A percentile compares a stretch with the other conserved stretches of the same genome.
Conservation (phyloP, 2,797 vertebrate species). For the Arrhamphus sclerolepis region DNA sequence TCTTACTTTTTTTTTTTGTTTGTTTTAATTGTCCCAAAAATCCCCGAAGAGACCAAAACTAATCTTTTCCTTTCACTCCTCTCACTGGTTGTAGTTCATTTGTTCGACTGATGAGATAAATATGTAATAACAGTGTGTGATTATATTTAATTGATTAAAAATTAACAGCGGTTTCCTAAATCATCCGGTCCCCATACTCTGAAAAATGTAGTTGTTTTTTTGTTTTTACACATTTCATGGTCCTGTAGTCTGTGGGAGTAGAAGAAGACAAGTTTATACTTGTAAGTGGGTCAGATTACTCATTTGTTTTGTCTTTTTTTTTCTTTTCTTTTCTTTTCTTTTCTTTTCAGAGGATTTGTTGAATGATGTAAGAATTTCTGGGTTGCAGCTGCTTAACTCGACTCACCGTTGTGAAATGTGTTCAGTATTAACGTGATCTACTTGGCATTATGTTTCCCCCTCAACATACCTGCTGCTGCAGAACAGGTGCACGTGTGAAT, state of each 20-base stretch:
- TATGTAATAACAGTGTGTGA: not conserved
- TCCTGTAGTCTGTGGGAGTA: not conserved
- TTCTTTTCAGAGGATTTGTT: slow-evolving; percentile 21
- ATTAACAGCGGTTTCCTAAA: not conserved
- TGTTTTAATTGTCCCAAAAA: not conserved
- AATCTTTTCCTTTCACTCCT: not conserved
- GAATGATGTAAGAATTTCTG: not conserved
- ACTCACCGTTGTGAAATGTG: slow-evolving; percentile 3
- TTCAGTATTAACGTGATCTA: not conserved
- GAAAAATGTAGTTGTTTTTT: too few species aligned
- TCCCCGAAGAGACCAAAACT: slow-evolving; percentile 20
- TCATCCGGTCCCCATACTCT: not conserved
- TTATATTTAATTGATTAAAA: slow-evolving; percentile 9
- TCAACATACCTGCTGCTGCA: slow-evolving; percentile 21
- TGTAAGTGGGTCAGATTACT: too few species aligned
- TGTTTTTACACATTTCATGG: too few species aligned
- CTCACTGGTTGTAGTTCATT: not conserved
- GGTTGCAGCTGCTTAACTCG: not conserved
- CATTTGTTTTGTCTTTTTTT: not conserved
- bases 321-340: not conserved
- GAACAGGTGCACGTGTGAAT: slow-evolving; percentile 14
- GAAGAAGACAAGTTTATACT: not conserved
- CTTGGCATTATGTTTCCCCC: slow-evolving; percentile 20
- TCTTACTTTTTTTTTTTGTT: too few species aligned
- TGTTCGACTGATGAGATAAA: not conserved